phyloP scores from a whole-genome alignment of 2,888 invertebrate species.

The Drosophila borealis region DNA sequence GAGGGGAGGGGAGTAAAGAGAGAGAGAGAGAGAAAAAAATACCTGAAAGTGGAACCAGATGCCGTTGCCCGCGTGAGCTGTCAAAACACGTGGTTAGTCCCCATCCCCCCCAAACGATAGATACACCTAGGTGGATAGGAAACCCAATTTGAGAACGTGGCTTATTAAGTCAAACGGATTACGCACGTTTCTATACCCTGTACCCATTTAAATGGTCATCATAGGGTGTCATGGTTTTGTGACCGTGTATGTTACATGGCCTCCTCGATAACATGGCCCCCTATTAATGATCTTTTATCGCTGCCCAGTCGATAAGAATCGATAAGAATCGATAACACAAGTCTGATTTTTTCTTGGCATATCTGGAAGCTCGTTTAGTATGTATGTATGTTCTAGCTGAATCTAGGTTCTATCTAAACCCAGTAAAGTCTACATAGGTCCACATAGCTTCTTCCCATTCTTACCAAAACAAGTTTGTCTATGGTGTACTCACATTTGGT shows the following conservation, averaged over 20 bases:
- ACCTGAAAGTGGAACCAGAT: slow-evolving; percentile 16
- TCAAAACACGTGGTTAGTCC: slow-evolving; percentile 40
- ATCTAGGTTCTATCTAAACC: too few species aligned
- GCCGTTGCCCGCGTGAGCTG: slow-evolving; percentile 11
- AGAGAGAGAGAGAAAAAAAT: not conserved
- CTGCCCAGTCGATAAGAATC: too few species aligned
- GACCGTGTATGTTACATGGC: not conserved
- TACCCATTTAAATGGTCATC: not conserved
- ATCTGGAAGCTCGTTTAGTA: too few species aligned
- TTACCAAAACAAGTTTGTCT: too few species aligned
- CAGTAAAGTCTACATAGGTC: too few species aligned
- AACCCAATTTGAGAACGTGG: slow-evolving; percentile 67
- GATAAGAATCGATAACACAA: too few species aligned
- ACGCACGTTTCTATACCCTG: slow-evolving; percentile 49
- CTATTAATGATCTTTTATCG: too few species aligned
- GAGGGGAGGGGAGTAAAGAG: not conserved
- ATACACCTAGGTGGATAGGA: slow-evolving; percentile 14
- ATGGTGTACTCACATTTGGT: too few species aligned
- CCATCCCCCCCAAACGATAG: not conserved
- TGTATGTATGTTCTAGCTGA: too few species aligned
- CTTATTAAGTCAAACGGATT: slow-evolving; percentile 77
- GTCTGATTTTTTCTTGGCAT: too few species aligned
- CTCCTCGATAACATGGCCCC: too few species aligned
- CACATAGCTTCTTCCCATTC: too few species aligned
- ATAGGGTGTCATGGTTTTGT: not conserved